Evolutionary conservation across 2,888 invertebrate genomes (phyloP).

Genomic region (Drosophila lacicola): DNA sequence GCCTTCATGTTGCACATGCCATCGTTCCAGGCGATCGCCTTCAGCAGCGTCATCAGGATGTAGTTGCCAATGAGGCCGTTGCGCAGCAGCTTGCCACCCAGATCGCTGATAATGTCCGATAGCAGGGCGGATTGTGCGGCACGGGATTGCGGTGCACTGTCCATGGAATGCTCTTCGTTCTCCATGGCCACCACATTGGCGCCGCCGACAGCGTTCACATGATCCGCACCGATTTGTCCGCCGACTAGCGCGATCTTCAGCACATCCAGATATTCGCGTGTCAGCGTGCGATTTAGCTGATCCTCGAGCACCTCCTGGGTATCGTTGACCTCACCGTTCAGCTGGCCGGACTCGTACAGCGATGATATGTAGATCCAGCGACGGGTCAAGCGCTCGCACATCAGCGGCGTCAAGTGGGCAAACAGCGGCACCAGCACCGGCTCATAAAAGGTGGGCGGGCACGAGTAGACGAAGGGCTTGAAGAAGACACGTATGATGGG

Average conservation of each 20-base stretch:
- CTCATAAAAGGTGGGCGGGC: slow-evolving; percentile 92
- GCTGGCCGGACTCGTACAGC: slow-evolving; percentile 90
- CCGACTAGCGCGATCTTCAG: slow-evolving; percentile 91
- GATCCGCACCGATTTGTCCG: slow-evolving; percentile 86
- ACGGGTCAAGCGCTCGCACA: slow-evolving; percentile 89
- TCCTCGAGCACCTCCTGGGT: slow-evolving; percentile 93
- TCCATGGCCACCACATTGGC: slow-evolving; percentile 86
- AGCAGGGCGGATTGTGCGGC: slow-evolving; percentile 86
- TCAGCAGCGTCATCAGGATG: slow-evolving; percentile 88
- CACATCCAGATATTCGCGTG: slow-evolving; percentile 94
- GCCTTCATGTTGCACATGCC: slow-evolving; percentile 93
- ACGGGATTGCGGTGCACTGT: slow-evolving; percentile 87
- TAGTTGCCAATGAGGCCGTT: slow-evolving; percentile 88
- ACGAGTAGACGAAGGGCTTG: slow-evolving; percentile 93
- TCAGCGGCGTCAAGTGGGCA: slow-evolving; percentile 91
- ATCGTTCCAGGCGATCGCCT: slow-evolving; percentile 94
- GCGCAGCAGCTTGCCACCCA: slow-evolving; percentile 91
- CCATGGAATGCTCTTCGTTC: slow-evolving; percentile 89
- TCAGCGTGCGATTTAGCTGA: slow-evolving; percentile 93
- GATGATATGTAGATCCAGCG: slow-evolving; percentile 93
- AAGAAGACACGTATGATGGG: slow-evolving; percentile 93
- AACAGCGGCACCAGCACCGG: slow-evolving; percentile 92
- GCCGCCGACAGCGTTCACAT: slow-evolving; percentile 51
- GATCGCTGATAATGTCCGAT: slow-evolving; percentile 92
- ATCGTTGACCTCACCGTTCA: slow-evolving; percentile 89